phyloP scores from a whole-genome alignment of 2,888 invertebrate species.

The Thera britannica region DNA sequence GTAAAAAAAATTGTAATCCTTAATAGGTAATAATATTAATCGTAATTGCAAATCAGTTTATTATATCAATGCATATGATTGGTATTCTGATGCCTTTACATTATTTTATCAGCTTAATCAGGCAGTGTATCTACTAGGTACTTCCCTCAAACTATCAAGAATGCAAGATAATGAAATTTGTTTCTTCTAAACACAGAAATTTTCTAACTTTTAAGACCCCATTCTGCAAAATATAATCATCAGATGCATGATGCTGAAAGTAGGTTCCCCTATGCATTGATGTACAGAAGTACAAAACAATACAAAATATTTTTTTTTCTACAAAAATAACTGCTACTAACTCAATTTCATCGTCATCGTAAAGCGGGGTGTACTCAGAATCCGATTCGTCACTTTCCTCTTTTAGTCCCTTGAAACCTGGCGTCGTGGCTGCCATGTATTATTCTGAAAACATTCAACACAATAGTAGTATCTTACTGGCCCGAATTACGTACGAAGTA shows the following conservation, averaged over 20 bases:
- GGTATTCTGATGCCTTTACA: constrained; percentile 14
- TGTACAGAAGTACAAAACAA: too few species aligned
- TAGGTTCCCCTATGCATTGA: too few species aligned
- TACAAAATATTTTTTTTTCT: too few species aligned
- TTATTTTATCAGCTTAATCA: constrained; percentile 25
- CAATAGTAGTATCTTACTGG: not conserved
- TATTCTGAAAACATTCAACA: constrained; percentile 28
- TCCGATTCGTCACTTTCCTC: constrained; percentile 73
- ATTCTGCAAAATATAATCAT: too few species aligned
- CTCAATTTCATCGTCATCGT: constrained; percentile 77
- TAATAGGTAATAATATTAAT: not conserved
- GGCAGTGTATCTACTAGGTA: constrained; percentile 11
- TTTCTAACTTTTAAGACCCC: not conserved
- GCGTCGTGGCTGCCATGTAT: constrained; percentile 58
- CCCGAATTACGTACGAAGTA: too few species aligned
- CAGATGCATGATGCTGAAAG: too few species aligned
- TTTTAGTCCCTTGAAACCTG: constrained; percentile 59
- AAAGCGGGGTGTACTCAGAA: constrained; percentile 67
- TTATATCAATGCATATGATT: constrained; percentile 23
- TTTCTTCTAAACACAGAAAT: constrained; percentile 2
- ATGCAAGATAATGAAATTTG: constrained; percentile 8
- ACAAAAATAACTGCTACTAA: constrained; percentile 47
- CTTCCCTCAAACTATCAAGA: constrained; percentile 19
- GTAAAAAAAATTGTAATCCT: too few species aligned
- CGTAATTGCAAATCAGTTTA: not conserved